These are phyloP conservation scores for Panagrolaimus sp. DNA, from an alignment of 1,140 invertebrate genomes.

Conservation along the genomic window DNA sequence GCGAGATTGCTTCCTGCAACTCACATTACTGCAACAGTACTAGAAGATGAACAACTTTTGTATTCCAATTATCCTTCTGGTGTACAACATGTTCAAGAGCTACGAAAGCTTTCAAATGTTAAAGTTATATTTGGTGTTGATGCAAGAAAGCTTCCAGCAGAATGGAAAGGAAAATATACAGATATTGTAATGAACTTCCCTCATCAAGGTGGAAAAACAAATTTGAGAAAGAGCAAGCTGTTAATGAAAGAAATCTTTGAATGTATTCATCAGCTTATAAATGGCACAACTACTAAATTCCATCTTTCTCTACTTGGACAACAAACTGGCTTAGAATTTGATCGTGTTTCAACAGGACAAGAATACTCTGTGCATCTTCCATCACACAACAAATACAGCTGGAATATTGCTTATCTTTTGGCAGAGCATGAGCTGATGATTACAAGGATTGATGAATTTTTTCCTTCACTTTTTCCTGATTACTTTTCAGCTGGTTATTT, in stretches of 20 bases:
- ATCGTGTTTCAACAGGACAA: neutral
- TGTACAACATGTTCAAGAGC: neutral
- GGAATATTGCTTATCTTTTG: slow-evolving; percentile 40
- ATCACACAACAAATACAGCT: slow-evolving; percentile 43
- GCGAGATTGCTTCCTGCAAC: neutral
- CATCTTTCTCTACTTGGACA: slow-evolving; percentile 34
- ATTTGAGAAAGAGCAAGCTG: slow-evolving; percentile 29
- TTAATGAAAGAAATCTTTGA: slow-evolving; percentile 36
- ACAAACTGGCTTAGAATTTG: slow-evolving; percentile 37
- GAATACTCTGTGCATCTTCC: slow-evolving; percentile 19
- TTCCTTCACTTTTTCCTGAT: slow-evolving; percentile 7
- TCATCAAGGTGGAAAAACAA: slow-evolving; percentile 51
- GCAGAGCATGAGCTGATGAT: slow-evolving; percentile 26
- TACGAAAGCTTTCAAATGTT: slow-evolving; percentile 21
- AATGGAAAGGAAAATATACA: slow-evolving; percentile 2
- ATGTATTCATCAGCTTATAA: slow-evolving; percentile 19
- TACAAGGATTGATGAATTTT: neutral
- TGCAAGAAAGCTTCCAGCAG: slow-evolving; percentile 36
- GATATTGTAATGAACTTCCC: slow-evolving; percentile 51
- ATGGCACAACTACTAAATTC: slow-evolving; percentile 24
- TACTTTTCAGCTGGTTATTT: slow-evolving; percentile 12
- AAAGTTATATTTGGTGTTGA: slow-evolving; percentile 35
- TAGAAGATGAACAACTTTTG: neutral
- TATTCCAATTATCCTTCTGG: neutral
- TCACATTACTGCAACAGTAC: neutral